Evolutionary conservation across 1,140 invertebrate species (phyloP).

Genomic region (Sarcophaga peregrina): DNA sequence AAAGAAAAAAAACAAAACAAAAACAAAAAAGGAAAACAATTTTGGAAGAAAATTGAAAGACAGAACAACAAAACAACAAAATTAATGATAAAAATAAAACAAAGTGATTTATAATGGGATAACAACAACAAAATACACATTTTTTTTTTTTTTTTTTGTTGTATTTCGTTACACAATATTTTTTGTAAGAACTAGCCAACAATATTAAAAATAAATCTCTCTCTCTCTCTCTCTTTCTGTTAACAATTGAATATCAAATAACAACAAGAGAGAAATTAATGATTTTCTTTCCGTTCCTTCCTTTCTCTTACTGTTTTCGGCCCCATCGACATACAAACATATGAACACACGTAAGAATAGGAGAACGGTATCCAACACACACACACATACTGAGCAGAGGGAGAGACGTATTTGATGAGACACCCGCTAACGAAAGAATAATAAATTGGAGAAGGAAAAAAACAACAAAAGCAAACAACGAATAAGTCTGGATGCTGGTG

Average conservation of each 20-base stretch:
- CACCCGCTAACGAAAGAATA: too few species aligned
- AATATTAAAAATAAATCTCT: background rate
- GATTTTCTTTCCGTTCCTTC: background rate
- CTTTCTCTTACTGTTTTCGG: background rate
- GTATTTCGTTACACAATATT: background rate
- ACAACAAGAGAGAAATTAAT: background rate
- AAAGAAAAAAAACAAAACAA: background rate
- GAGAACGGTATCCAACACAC: too few species aligned
- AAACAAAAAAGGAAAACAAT: background rate
- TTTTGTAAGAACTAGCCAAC: background rate
- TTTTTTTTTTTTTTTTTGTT: too few species aligned
- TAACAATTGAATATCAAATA: constrained; percentile 2
- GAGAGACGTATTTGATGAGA: too few species aligned
- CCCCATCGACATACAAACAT: too few species aligned
- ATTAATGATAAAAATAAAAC: constrained; percentile 20
- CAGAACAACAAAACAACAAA: background rate
- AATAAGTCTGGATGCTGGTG: too few species aligned
- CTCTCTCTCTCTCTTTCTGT: too few species aligned
- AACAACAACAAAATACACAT: background rate
- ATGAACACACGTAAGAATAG: too few species aligned
- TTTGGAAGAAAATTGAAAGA: background rate
- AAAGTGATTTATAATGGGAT: constrained; percentile 16
- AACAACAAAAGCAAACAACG: too few species aligned
- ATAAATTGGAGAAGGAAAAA: too few species aligned
- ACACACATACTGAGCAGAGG: too few species aligned